Evolutionary conservation across 2,113 vertebrate species (phyloP).

Genomic region (Rhinolophus ferrumequinum): DNA sequence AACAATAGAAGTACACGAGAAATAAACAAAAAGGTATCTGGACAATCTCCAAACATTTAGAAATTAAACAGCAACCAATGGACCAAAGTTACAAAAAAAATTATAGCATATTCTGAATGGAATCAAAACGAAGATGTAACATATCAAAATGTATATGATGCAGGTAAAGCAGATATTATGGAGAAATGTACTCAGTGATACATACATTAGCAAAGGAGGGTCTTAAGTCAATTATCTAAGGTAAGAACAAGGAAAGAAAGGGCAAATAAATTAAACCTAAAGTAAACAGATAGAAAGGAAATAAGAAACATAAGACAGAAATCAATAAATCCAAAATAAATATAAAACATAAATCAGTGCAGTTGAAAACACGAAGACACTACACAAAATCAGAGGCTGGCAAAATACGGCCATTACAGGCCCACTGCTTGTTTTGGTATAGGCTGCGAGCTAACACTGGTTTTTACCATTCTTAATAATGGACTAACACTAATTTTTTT

Average conservation of each 20-base stretch:
- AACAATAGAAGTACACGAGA: neutral
- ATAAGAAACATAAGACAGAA: neutral
- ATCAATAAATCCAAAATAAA: neutral
- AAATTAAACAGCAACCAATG: neutral
- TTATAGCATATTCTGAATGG: neutral
- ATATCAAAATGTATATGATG: neutral
- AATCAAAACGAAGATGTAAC: neutral
- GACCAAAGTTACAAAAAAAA: neutral
- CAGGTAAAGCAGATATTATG: neutral
- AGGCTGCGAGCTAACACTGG: neutral
- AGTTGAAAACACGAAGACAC: neutral
- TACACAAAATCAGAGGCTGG: neutral
- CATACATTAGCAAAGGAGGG: neutral
- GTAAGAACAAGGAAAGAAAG: neutral
- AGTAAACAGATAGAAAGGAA: neutral
- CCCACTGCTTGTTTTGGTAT: neutral
- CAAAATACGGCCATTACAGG: neutral
- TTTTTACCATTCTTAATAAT: neutral
- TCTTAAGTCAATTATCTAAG: neutral
- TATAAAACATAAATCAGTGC: neutral
- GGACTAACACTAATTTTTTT: neutral
- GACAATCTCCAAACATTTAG: neutral
- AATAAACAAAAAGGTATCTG: neutral
- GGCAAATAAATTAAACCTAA: neutral
- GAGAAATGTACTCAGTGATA: neutral